Base-by-base conservation (phyloP, 2,797 vertebrate genomes). In the Agapornis canus region DNA sequence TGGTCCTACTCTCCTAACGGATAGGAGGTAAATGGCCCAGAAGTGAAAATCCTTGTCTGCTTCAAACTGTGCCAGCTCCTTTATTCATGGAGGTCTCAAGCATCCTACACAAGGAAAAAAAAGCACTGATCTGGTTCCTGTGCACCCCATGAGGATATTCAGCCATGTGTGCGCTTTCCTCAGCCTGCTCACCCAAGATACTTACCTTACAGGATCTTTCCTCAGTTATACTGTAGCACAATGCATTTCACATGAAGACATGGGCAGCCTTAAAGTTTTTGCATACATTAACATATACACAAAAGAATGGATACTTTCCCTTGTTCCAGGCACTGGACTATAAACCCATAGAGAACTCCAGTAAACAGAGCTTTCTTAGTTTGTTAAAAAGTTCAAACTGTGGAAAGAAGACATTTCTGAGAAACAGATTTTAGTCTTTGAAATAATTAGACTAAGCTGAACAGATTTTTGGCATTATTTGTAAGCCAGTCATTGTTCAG, bases 381-480 rank as follows among this genome's bases (percentile, higher is more conserved):
- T 65, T 26, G 70, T 68, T 78, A 63, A 75, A 85, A 89, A 72
- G 82, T 82, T 94, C 65, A 94, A 80, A 66, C 45, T 91, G 61
- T 63, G 40, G 79, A 95, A 95, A 82, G 80, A 87, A 97, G 71
- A 70, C 87, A 64, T 93, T 94, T 95, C 86, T 92, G 73, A 94
- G 79, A 92, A 89, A 85, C 66, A 96, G 92, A 94, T 85, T 92
- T 95, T 82, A 82, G 93, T 92, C 82, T 92, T 96, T 83, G 60
- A 96, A 97, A 95, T 95, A 97, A 92, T 94, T 95, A 89, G 76
- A 92, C 88, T 93, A 73, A 95, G 92, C 82, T 82, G 95, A 97
- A 96, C 90, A 95, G 86, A 90, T 97, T 97, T 96, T 96, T 97
- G 94, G 93, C 92, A 91, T 94, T 84, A 87, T 92, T 93, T 94